Percentiles rank a stretch among this genome's conserved stretches.
These are phyloP conservation scores for Onychomys torridus DNA, from an alignment of 2,797 vertebrate species.

Conservation along the genomic window DNA sequence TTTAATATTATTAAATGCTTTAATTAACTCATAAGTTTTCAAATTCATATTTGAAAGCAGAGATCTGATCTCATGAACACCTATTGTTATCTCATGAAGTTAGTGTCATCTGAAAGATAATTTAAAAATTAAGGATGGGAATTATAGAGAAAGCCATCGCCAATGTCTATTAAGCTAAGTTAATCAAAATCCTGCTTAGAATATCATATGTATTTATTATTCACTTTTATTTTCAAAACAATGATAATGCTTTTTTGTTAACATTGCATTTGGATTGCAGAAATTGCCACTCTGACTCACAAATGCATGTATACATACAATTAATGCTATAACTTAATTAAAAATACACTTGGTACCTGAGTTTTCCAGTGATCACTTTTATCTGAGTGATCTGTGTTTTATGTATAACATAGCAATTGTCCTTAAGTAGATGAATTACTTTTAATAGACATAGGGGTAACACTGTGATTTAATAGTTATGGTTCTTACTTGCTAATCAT, in stretches of 20 bases:
- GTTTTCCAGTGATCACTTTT: constrained; percentile 4
- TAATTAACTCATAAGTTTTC: background rate
- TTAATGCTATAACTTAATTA: background rate
- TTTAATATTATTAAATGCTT: background rate
- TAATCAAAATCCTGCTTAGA: background rate
- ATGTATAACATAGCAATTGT: background rate
- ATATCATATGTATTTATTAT: background rate
- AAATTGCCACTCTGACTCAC: background rate
- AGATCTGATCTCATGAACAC: background rate
- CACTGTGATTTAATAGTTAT: background rate
- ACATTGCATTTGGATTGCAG: constrained; percentile 27
- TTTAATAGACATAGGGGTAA: background rate
- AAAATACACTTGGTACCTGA: background rate
- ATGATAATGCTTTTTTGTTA: background rate
- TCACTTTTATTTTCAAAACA: constrained; percentile 1
- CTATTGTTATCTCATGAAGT: background rate
- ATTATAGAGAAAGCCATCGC: background rate
- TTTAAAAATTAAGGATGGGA: background rate
- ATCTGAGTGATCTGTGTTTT: constrained; percentile 5
- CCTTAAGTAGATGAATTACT: background rate
- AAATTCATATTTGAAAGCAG: background rate
- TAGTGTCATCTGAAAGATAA: background rate
- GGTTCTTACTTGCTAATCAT: background rate
- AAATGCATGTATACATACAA: background rate
- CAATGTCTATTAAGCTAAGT: background rate